Evolutionary conservation across 2,797 vertebrate species (phyloP), one percentile per base, ranked within the genome.

Genomic region (Leptatherina wallacei): DNA sequence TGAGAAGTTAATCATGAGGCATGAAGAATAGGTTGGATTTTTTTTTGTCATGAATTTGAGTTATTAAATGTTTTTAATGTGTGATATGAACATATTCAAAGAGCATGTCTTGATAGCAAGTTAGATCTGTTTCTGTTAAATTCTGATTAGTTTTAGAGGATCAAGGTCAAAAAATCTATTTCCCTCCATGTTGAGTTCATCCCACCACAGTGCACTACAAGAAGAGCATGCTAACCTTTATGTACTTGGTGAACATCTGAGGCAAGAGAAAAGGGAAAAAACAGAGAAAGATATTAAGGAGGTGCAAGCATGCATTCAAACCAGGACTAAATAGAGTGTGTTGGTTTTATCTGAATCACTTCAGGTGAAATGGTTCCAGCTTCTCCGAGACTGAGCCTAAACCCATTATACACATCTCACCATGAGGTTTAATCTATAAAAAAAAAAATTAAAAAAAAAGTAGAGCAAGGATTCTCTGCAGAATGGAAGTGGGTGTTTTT

Each of bases 161-260:
- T 2, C 36, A 54, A 69, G 54, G 27, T 29, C 40, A 71, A 10
- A 64, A 56, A 76, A 67, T 40, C 22, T 67, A 71, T 27, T 36
- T 42, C 24, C 35, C 44, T 58, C 22, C 63, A 73, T 10, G 22
- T 67, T 71, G 33, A 77, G 65, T 65, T 78, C 80, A 89, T 36
- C 78, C 64, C 62, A 67, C 1, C 64, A 78, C 78, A 77, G 61
- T 85, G 77, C 92, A 94, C 80, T 95, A 94, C 0, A 93, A 85
- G 73, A 84, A 85, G 84, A 76, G 86, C 78, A 93, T 89, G 95
- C 97, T 97, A 97, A 99, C 97, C 97, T 99, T 99, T 94, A 99
- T 96, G 96, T 98, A 99, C 93, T 98, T 98, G 96, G 96, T 97
- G 97, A 99, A 99, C 96, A 99, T 99, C 97, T 99, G 97, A 99